Evolutionary conservation across 2,888 invertebrate species (phyloP).

Genomic region (Lymantria monacha): DNA sequence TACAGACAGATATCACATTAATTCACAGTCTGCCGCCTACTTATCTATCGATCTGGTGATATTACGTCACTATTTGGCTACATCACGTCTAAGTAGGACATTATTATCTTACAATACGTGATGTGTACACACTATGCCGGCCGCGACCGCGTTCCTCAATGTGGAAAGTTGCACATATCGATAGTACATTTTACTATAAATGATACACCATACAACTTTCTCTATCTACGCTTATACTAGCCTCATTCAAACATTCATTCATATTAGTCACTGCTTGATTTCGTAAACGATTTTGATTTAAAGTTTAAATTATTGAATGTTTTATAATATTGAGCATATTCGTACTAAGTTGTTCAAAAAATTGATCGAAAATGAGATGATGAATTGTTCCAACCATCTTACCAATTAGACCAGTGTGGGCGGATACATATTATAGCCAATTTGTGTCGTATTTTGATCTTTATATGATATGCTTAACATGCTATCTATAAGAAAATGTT

Average conservation of each 20-base stretch:
- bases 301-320: no score
- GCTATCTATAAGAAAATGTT: no score
- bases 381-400: no score
- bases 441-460: no score
- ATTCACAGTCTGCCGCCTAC: background rate
- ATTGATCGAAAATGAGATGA: no score
- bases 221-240: slow-evolving; percentile 22
- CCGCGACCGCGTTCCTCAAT: slow-evolving; percentile 6
- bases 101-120: slow-evolving; percentile 13
- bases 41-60: background rate
- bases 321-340: no score
- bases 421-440: no score
- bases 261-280: background rate
- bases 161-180: slow-evolving; percentile 18
- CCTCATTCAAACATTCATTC: slow-evolving; percentile 11
- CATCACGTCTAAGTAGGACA: slow-evolving; percentile 14
- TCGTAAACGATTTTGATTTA: slow-evolving; percentile 2
- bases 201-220: slow-evolving; percentile 35
- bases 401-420: no score
- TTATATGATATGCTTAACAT: no score
- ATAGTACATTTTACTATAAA: slow-evolving; percentile 9
- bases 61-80: background rate
- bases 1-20: background rate
- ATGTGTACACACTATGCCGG: slow-evolving; percentile 16
- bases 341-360: no score